phyloP scores from a whole-genome alignment of 2,888 invertebrate species.

The Girardia tigrina region DNA sequence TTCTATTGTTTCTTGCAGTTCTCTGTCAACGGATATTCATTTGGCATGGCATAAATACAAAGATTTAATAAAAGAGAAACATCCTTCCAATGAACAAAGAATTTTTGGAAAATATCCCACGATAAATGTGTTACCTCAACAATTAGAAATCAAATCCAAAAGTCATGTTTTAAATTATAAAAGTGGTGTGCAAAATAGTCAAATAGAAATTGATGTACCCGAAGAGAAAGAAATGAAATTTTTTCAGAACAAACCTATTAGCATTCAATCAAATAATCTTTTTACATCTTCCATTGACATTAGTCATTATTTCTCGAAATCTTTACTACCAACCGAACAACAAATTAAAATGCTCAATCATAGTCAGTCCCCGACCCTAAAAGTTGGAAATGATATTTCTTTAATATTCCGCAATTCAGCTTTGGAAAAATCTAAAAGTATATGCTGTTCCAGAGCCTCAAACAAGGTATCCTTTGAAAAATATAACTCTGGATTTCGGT shows the following conservation, averaged over 20 bases:
- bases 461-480: too few species aligned
- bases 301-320: background rate
- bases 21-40: background rate
- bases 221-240: background rate
- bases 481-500: too few species aligned
- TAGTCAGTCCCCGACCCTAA: background rate
- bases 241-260: background rate
- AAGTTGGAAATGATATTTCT: background rate
- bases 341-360: background rate
- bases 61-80: background rate
- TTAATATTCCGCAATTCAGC: background rate
- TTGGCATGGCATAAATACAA: background rate
- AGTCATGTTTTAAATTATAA: background rate
- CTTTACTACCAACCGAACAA: background rate
- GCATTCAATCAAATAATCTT: background rate
- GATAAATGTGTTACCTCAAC: background rate
- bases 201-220: background rate
- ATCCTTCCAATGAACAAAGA: background rate
- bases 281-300: background rate
- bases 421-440: background rate
- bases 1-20: background rate
- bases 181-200: background rate
- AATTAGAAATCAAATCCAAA: background rate
- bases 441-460: too few species aligned
- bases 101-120: background rate